Conservation (phyloP, 2,113 vertebrate genomes). For the Hylia prasina region DNA sequence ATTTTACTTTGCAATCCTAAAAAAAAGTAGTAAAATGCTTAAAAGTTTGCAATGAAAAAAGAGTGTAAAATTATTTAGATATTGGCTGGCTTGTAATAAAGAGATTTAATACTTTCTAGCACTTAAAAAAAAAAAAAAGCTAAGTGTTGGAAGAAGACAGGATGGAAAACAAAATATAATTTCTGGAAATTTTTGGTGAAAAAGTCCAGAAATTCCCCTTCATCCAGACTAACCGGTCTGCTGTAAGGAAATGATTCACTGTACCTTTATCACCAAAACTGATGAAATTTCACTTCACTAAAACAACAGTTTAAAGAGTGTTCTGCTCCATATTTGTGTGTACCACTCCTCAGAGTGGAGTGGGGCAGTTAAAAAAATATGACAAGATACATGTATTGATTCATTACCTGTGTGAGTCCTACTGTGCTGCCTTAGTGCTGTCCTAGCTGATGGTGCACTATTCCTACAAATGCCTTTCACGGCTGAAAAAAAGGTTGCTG, state of each 20-base stretch:
- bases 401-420: not conserved
- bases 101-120: not conserved
- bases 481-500: not conserved
- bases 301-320: not conserved
- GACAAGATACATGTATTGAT: not conserved
- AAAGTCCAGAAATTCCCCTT: not conserved
- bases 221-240: not conserved
- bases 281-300: not conserved
- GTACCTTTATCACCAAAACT: not conserved
- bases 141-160: not conserved
- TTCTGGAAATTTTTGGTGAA: not conserved
- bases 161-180: not conserved
- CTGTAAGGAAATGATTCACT: not conserved
- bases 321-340: not conserved
- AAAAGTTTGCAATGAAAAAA: not conserved
- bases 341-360: not conserved
- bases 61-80: not conserved
- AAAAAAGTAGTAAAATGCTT: not conserved
- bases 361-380: not conserved
- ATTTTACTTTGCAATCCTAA: not conserved
- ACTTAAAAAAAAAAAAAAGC: not conserved
- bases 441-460: fast-evolving
- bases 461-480: fast-evolving
- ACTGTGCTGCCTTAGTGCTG: not conserved
- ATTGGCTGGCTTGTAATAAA: not conserved